Evolutionary conservation across 2,113 vertebrate genomes (phyloP).

Genomic region (Polypterus senegalus): DNA sequence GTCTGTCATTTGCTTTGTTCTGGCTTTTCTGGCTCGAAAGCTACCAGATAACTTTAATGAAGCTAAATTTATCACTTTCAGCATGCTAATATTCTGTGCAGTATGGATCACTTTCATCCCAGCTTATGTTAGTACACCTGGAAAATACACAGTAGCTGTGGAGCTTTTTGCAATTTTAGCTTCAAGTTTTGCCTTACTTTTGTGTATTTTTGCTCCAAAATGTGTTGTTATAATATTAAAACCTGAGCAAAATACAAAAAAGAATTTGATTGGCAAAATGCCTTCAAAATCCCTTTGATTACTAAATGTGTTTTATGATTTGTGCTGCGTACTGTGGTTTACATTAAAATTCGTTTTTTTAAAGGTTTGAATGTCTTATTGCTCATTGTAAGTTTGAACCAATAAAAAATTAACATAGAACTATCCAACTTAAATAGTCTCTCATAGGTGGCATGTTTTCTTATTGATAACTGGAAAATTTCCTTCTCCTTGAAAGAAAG

Average conservation of each 20-base stretch:
- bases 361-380: too few species aligned
- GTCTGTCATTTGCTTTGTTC: slow-evolving; percentile 1
- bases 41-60: slow-evolving; percentile 13
- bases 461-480: too few species aligned
- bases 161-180: slow-evolving; percentile 57
- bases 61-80: slow-evolving; percentile 9
- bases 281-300: slow-evolving; percentile 5
- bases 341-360: too few species aligned
- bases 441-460: too few species aligned
- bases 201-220: slow-evolving; percentile 50
- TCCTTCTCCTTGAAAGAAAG: too few species aligned
- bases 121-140: slow-evolving; percentile 54
- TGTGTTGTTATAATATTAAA: slow-evolving; percentile 47
- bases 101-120: slow-evolving; percentile 48
- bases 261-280: slow-evolving; percentile 17
- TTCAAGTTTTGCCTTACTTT: slow-evolving; percentile 46
- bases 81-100: slow-evolving; percentile 13
- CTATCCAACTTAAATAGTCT: too few species aligned
- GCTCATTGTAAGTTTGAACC: too few species aligned
- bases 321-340: too few species aligned
- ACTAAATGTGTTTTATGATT: too few species aligned
- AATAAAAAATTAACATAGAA: too few species aligned
- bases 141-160: slow-evolving; percentile 53
- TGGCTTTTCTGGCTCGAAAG: slow-evolving; percentile 10
- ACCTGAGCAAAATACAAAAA: slow-evolving; percentile 9